Evolutionary conservation across 2,113 vertebrate genomes (phyloP).

Genomic region (Chamaea fasciata): DNA sequence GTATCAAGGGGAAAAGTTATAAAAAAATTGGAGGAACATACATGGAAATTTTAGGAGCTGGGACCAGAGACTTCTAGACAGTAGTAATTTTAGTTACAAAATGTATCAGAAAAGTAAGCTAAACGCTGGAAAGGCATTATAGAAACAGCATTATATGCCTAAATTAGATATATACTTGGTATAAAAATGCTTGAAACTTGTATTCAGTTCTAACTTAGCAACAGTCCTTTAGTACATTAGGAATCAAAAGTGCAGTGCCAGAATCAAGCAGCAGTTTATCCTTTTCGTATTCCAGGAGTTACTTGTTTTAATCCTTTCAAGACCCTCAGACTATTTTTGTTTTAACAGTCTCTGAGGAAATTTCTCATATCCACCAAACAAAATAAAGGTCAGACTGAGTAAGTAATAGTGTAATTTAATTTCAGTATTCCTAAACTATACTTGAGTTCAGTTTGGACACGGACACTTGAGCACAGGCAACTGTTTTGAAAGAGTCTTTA

Average conservation of each 20-base stretch:
- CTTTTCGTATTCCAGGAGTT: not conserved
- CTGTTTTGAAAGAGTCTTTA: not conserved
- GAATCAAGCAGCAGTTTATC: not conserved
- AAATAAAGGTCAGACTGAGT: not conserved
- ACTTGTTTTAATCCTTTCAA: not conserved
- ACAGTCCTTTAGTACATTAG: not conserved
- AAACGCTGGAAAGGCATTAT: not conserved
- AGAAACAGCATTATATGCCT: not conserved
- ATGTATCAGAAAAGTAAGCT: not conserved
- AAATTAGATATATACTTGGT: not conserved
- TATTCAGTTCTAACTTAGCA: not conserved
- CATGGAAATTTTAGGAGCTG: not conserved
- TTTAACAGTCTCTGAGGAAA: not conserved
- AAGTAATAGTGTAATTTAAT: not conserved
- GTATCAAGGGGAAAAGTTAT: not conserved
- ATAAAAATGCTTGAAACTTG: not conserved
- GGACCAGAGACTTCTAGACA: not conserved
- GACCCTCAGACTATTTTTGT: not conserved
- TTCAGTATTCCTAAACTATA: not conserved
- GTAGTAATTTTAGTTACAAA: not conserved
- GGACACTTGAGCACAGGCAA: not conserved
- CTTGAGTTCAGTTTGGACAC: not conserved
- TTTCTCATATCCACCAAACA: not conserved
- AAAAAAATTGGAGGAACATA: not conserved
- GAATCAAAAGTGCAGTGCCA: not conserved